Conservation (phyloP, 2,888 invertebrate species). For the Keiferia lycopersicella region DNA sequence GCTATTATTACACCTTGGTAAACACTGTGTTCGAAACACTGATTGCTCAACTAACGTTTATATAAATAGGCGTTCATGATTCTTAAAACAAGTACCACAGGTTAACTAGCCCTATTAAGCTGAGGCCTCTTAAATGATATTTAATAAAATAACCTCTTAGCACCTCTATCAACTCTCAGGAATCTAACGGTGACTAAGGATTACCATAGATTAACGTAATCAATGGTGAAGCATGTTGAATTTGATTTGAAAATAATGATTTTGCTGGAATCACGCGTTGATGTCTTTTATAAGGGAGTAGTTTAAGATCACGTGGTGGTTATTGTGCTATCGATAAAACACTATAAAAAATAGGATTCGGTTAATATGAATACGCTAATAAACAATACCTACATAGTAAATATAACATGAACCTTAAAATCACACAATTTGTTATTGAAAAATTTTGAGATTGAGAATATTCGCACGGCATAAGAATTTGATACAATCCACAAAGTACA, state of each 20-base stretch:
- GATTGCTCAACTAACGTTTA: not conserved
- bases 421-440: not conserved
- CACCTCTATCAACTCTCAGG: constrained; percentile 6
- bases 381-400: no score
- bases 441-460: no score
- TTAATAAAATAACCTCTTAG: constrained; percentile 11
- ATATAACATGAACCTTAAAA: not conserved
- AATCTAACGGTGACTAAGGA: constrained; percentile 9
- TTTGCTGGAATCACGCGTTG: constrained; percentile 26
- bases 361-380: no score
- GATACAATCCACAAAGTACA: not conserved
- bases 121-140: constrained; percentile 28
- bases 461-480: not conserved
- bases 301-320: not conserved
- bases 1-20: not conserved
- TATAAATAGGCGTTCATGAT: not conserved
- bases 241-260: constrained; percentile 21
- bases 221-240: not conserved
- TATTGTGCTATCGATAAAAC: not conserved
- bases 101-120: constrained; percentile 15
- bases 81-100: not conserved
- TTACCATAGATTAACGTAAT: constrained; percentile 6
- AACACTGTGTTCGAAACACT: not conserved
- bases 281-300: constrained; percentile 29
- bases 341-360: no score